phyloP scores from a whole-genome alignment of 2,113 vertebrate species.

The Tragulus kanchil region DNA sequence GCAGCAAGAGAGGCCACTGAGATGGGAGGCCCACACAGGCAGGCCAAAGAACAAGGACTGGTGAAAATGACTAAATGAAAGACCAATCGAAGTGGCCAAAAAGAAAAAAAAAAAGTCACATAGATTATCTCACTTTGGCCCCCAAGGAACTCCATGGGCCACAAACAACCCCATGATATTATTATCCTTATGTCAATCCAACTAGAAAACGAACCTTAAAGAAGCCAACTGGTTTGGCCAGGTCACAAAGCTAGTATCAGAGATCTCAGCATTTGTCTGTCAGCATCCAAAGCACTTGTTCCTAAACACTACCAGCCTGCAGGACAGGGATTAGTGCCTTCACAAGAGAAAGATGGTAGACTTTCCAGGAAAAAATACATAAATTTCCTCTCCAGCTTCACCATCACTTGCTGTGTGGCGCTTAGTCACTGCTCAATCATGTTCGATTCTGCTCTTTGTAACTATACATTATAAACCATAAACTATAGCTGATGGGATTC shows the following conservation, averaged over 20 bases:
- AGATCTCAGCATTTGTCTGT: neutral
- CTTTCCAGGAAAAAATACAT: neutral
- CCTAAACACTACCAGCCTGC: neutral
- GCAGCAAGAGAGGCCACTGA: too few species aligned
- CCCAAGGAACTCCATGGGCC: neutral
- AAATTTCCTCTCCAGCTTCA: slow-evolving; percentile 20
- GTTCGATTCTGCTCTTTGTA: neutral
- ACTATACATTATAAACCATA: neutral
- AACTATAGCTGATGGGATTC: neutral
- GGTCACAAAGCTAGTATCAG: slow-evolving; percentile 27
- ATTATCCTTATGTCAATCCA: neutral
- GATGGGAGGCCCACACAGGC: too few species aligned
- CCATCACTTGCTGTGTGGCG: neutral
- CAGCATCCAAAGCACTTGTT: neutral
- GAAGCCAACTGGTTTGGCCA: neutral
- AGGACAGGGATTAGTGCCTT: neutral
- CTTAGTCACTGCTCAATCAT: neutral
- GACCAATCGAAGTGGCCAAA: too few species aligned
- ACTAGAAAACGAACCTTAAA: slow-evolving; percentile 48
- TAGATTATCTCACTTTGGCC: neutral
- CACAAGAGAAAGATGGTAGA: neutral
- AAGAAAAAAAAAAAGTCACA: neutral
- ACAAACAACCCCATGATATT: neutral
- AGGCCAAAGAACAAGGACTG: too few species aligned
- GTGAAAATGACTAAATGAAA: too few species aligned